Conservation (phyloP, 2,888 invertebrate genomes). For the Ganaspis brasiliensis region DNA sequence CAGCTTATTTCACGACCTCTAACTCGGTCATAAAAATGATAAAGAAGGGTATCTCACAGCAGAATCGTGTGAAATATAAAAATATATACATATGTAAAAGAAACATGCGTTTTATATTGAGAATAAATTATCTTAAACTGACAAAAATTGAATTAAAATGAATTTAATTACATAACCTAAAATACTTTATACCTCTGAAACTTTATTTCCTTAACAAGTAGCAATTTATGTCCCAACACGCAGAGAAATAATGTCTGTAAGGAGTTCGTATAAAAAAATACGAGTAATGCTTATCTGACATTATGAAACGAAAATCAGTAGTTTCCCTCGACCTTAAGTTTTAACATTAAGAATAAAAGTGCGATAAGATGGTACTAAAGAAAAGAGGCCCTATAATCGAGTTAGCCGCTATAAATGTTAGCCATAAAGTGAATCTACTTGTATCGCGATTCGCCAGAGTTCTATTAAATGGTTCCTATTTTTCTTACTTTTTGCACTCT, state of each 20-base stretch:
- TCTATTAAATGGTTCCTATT: constrained; percentile 60
- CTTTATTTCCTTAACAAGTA: too few species aligned
- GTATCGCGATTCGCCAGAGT: constrained; percentile 38
- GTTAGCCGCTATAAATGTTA: too few species aligned
- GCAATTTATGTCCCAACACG: too few species aligned
- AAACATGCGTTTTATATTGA: constrained; percentile 55
- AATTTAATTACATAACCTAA: too few species aligned
- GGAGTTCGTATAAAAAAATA: too few species aligned
- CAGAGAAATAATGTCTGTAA: too few species aligned
- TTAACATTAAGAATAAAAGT: constrained; percentile 3
- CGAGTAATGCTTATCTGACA: background rate
- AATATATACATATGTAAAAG: constrained; percentile 74
- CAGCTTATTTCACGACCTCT: constrained; percentile 74
- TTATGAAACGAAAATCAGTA: background rate
- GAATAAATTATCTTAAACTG: constrained; percentile 58
- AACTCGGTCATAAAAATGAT: constrained; percentile 78
- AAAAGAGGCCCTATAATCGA: background rate
- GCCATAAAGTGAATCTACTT: constrained; percentile 22
- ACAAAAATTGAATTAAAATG: too few species aligned
- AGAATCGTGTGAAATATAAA: constrained; percentile 70
- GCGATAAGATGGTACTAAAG: constrained; percentile 1
- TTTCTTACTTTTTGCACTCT: constrained; percentile 34
- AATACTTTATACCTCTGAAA: too few species aligned
- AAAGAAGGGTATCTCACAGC: constrained; percentile 75
- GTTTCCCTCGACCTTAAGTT: constrained; percentile 4